phyloP scores from a whole-genome alignment of 2,888 invertebrate genomes.

The Nomada fabriciana region DNA sequence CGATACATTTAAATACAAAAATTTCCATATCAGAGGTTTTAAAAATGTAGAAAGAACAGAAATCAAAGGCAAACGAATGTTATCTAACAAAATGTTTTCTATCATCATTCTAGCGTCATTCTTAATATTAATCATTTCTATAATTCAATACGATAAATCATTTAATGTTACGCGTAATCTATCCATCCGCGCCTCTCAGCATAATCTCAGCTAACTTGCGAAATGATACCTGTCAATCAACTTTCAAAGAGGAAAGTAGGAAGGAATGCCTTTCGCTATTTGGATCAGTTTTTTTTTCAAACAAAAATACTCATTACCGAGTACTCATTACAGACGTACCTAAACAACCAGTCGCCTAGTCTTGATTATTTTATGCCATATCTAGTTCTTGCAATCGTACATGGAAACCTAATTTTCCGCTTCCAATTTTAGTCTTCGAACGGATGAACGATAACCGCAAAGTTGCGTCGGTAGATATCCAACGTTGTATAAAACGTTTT shows the following conservation, averaged over 20 bases:
- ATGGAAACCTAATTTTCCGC: conserved; percentile 22
- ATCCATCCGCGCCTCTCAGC: background rate
- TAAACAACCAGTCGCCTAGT: background rate
- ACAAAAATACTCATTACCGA: conserved; percentile 18
- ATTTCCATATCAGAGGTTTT: no score
- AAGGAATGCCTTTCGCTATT: conserved; percentile 13
- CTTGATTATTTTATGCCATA: conserved; percentile 15
- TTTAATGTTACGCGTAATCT: background rate
- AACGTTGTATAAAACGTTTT: background rate
- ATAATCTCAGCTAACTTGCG: background rate
- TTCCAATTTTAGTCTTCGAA: conserved; percentile 15
- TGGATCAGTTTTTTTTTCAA: conserved; percentile 4
- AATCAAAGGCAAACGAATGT: no score
- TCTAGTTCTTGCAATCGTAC: conserved; percentile 6
- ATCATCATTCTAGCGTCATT: no score
- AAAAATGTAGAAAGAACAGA: no score
- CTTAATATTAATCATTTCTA: background rate
- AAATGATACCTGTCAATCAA: background rate
- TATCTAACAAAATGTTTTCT: no score
- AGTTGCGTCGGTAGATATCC: no score
- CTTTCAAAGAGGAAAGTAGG: conserved; percentile 12
- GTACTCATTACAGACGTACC: background rate
- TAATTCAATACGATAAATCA: background rate
- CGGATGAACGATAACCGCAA: background rate
- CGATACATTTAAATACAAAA: no score